These are phyloP conservation scores for Prochilodus magdalenae DNA, from an alignment of 2,113 vertebrate species.

Conservation along the genomic window DNA sequence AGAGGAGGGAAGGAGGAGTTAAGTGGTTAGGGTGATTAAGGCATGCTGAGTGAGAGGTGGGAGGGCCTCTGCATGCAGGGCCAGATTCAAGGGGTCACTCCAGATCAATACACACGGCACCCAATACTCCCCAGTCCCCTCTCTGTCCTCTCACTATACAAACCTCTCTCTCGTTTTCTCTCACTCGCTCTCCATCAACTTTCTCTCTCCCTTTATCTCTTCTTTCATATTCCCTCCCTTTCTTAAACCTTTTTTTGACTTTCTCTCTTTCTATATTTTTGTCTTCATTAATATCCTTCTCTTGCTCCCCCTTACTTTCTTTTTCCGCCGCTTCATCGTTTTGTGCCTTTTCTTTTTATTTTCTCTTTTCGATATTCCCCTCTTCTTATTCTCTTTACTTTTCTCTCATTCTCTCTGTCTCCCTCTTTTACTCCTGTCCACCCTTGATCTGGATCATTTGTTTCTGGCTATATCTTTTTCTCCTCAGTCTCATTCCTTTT, in stretches of 20 bases:
- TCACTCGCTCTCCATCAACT: not conserved
- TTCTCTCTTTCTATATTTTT: not conserved
- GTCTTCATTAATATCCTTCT: not conserved
- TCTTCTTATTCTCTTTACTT: too few relatives aligned
- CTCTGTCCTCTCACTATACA: slow-evolving; percentile 11
- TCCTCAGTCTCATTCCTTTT: not conserved
- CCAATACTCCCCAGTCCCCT: slow-evolving; percentile 42
- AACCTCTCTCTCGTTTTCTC: not conserved
- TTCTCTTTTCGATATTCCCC: not conserved
- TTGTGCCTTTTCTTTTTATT: not conserved
- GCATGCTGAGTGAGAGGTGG: slow-evolving; percentile 28
- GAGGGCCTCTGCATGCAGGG: slow-evolving; percentile 13
- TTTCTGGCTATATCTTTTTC: not conserved
- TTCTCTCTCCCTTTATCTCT: not conserved
- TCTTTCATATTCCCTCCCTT: not conserved
- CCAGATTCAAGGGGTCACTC: slow-evolving; percentile 28
- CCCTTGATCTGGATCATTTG: too few relatives aligned
- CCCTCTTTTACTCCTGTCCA: too few relatives aligned
- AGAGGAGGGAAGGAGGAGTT: slow-evolving; percentile 15
- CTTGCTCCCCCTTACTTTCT: too few relatives aligned
- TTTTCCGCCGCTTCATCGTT: not conserved
- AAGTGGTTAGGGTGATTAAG: slow-evolving; percentile 52
- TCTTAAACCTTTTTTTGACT: too few relatives aligned
- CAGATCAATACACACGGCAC: slow-evolving; percentile 48
- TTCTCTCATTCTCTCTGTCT: too few relatives aligned